Evolutionary conservation across 2,113 vertebrate genomes (phyloP).

Genomic region (Leptobrachium ailaonicum): DNA sequence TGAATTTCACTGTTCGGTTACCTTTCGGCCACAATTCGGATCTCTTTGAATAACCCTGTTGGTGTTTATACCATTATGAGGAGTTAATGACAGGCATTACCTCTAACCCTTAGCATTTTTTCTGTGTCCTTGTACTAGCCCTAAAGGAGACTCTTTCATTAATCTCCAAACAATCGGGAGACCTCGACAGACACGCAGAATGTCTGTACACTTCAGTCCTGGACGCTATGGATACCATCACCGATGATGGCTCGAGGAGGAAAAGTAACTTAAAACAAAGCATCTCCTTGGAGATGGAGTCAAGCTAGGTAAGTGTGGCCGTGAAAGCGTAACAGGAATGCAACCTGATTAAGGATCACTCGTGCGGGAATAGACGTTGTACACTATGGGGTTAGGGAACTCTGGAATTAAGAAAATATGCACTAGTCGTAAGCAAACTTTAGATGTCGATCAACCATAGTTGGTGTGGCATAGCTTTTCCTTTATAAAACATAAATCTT

Average conservation of each 20-base stretch:
- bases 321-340: background rate
- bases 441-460: too few species aligned
- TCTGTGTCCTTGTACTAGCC: slow-evolving; percentile 61
- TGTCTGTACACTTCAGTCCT: slow-evolving; percentile 76
- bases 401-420: too few species aligned
- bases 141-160: slow-evolving; percentile 77
- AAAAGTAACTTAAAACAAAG: background rate
- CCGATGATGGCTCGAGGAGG: slow-evolving; percentile 35
- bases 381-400: too few species aligned
- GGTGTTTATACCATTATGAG: too few species aligned
- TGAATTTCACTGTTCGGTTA: too few species aligned
- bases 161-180: slow-evolving; percentile 75
- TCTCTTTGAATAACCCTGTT: too few species aligned
- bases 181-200: slow-evolving; percentile 72
- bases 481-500: too few species aligned
- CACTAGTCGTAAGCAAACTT: too few species aligned
- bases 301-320: slow-evolving; percentile 57
- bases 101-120: background rate
- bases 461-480: too few species aligned
- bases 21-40: too few species aligned
- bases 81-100: too few species aligned
- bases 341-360: slow-evolving; percentile 12
- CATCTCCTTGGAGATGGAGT: slow-evolving; percentile 45
- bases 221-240: slow-evolving; percentile 67
- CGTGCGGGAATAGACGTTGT: too few species aligned